Evolutionary conservation across 1,140 invertebrate species (phyloP), one percentile per base, ranked within the genome.

Genomic region (Pseudomyrmex dendroicus): DNA sequence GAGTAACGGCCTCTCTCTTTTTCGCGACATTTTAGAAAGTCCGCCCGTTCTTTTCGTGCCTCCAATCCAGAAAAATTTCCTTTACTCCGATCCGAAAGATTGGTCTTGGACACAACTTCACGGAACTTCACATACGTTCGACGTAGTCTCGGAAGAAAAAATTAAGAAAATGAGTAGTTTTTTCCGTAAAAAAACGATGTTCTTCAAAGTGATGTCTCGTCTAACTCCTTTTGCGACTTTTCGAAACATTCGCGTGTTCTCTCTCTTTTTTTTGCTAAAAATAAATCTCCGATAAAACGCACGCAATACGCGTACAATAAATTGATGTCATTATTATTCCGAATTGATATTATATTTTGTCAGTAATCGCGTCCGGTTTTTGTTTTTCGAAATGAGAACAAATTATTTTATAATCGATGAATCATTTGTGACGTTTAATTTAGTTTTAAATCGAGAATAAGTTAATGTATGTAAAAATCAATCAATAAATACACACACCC

Each of bases 51-150:
- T 70, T 78, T 17, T 52, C 64, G 64, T 80, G 20, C 52, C 20
- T 10, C n/a, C 76, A 50, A 80, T 80, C 66, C 35, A 35, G 5
- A 20, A 72, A 59, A 80, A 72, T 80, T 59, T 52, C 66, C 76
- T 20, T 59, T 59, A 59, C 5, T 10, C 46, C 59, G 17, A 3
- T 48, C 44, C 12, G 54, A 35, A 44, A 59, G 44, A 13, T 35
- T 35, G 35, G 5, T 72, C 44, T 72, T 20, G 9, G 35, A n/a
- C 25, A 57, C 2, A 46, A 80, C 59, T 52, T 64, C 22, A n/a
- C n/a, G 12, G 48, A 66, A 76, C 64, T 70, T 78, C 44, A 76
- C 20, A 44, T 25, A n/a, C 17, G 9, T 7, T 48, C 20, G 17
- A 12, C 35, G 20, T 46, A 66, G 46, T 57, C 20, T n/a, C 54